Evolutionary conservation across 2,113 vertebrate genomes (phyloP), one percentile per base, ranked within the genome.

Genomic region (Pipa parva): DNA sequence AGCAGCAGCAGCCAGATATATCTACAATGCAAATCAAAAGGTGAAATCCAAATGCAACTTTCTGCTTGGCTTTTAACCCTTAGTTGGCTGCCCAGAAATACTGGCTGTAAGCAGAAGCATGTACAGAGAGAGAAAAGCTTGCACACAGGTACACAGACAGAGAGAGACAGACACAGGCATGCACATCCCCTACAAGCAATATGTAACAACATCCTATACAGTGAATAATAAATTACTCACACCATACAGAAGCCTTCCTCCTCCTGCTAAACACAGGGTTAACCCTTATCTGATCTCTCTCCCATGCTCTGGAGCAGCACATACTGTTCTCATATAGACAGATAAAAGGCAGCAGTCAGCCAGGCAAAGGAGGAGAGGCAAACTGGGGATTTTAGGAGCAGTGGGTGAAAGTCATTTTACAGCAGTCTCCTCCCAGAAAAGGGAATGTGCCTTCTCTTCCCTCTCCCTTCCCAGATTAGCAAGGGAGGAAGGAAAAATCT

Each of bases 401-500:
- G 72, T 80, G 81, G 82, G 77, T 78, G 75, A 82, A 77, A 81
- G 54, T 77, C 76, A 77, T 79, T 81, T 80, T 73, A 20, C 66
- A 27, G 28, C 62, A 74, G 42, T 63, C 71, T 51, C 71, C 51
- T 45, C 63, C 24, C 59, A 24, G 48, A 66, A 74, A 61, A 63
- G 72, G 39, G 75, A 74, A 63, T 50, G 51, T 59, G 73, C 73
- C 74, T 74, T 76, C 77, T 77, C 75, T 74, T 75, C 81, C 82
- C 83, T 69, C 81, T 84, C 73, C 80, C 82, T 87, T 77, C 66
- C 66, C 57, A 78, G 61, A 75, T 65, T 77, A 72, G 74, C 75
- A 75, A 68, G 60, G 73, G 13, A 18, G n/a, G 36, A 17, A 64
- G 42, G 71, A 72, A 29, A 27, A 36, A 13, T 52, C 39, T 49